Percentiles rank a stretch among this genome's conserved stretches.
These are phyloP conservation scores for Theonella swinhoei DNA, from an alignment of 37 sponge, comb jelly and placozoan species.

Conservation along the genomic window DNA sequence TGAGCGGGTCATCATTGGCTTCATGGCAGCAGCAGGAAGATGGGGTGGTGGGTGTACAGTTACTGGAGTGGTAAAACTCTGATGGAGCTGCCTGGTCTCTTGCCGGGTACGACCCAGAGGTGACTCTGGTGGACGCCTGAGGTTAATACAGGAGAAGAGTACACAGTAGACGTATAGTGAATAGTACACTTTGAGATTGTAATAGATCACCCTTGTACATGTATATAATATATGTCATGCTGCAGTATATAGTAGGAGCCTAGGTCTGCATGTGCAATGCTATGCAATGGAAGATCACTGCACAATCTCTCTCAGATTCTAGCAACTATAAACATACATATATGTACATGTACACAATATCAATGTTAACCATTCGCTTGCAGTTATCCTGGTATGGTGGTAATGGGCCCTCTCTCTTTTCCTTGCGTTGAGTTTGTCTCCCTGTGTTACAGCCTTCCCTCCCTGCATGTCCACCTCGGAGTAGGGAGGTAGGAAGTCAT, in stretches of 20 bases:
- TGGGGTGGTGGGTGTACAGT: neutral
- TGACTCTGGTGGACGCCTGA: neutral
- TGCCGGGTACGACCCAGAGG: neutral
- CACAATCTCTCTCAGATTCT: no score
- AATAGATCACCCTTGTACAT: no score
- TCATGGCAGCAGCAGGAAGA: neutral
- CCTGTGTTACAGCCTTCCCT: slow-evolving; percentile 21
- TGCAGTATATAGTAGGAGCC: no score
- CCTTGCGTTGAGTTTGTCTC: slow-evolving; percentile 26
- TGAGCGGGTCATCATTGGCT: neutral
- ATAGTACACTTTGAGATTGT: no score
- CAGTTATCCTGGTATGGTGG: slow-evolving; percentile 1
- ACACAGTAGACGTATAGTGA: no score
- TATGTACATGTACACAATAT: no score
- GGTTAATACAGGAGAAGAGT: no score
- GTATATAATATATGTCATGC: no score
- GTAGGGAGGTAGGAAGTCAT: slow-evolving; percentile 15
- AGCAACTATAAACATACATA: no score
- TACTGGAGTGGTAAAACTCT: neutral
- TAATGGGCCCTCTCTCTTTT: slow-evolving; percentile 9
- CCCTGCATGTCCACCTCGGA: neutral
- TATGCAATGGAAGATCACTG: no score
- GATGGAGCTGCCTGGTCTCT: neutral
- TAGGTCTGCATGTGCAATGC: no score
- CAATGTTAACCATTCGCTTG: no score